phyloP scores from a whole-genome alignment of 2,797 vertebrate genomes.

The Myripristis jacobus region DNA sequence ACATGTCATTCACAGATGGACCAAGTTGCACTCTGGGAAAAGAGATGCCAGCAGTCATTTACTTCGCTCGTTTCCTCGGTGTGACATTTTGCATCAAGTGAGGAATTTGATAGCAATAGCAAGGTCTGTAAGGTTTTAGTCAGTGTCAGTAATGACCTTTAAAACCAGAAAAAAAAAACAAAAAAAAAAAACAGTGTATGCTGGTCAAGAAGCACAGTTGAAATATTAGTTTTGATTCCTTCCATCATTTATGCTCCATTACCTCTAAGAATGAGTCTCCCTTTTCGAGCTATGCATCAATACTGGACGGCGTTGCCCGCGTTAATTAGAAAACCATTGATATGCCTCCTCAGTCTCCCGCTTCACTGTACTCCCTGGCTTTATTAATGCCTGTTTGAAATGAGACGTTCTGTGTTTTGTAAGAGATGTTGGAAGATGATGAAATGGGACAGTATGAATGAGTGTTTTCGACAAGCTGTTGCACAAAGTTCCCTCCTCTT shows the following conservation, averaged over 20 bases:
- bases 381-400: constrained; percentile 17
- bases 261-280: constrained; percentile 31
- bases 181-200: not conserved
- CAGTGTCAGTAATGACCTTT: not conserved
- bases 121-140: not conserved
- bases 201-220: constrained; percentile 7
- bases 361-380: constrained; percentile 27
- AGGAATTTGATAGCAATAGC: not conserved
- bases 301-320: constrained; percentile 19
- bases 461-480: constrained; percentile 42
- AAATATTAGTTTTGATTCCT: constrained; percentile 33
- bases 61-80: no score
- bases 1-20: constrained; percentile 1
- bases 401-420: not conserved
- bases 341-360: constrained; percentile 11
- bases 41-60: not conserved
- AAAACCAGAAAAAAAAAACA: not conserved
- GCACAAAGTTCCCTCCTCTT: constrained; percentile 33
- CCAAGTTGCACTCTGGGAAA: not conserved
- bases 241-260: constrained; percentile 50
- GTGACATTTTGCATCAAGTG: not conserved
- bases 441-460: constrained; percentile 17
- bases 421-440: constrained; percentile 1
- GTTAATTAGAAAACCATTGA: constrained; percentile 39
- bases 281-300: constrained; percentile 51